Evolutionary conservation across 2,797 vertebrate species (phyloP).

Genomic region (Gymnodraco acuticeps): DNA sequence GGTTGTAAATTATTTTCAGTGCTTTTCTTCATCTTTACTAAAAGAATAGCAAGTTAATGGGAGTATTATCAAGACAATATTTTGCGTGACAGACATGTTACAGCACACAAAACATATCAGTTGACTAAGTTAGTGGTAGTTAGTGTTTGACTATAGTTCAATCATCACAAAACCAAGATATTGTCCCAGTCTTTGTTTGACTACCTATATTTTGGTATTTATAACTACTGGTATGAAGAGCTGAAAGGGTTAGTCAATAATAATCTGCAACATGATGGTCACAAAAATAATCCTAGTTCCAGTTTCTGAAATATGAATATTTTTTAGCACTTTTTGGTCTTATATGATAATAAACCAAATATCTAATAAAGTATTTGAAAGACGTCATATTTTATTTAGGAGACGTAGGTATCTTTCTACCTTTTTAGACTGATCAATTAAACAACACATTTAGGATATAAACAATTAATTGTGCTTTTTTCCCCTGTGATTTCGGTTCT

Average conservation of each 20-base stretch:
- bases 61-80: background rate
- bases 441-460: background rate
- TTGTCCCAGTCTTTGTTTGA: background rate
- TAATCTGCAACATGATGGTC: background rate
- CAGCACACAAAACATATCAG: background rate
- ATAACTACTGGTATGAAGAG: background rate
- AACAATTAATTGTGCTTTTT: background rate
- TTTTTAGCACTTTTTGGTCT: background rate
- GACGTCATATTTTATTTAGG: background rate
- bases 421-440: background rate
- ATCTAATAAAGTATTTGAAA: background rate
- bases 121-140: background rate
- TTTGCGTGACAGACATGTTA: background rate
- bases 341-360: background rate
- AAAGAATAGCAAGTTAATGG: constrained; percentile 9
- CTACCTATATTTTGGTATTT: background rate
- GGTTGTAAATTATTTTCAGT: constrained; percentile 8
- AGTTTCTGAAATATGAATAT: background rate
- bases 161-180: background rate
- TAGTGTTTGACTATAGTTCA: background rate
- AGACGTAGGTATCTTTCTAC: background rate
- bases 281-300: background rate
- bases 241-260: background rate
- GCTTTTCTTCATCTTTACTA: constrained; percentile 14
- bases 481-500: background rate